These are phyloP conservation scores for Garrulus glandarius DNA, from an alignment of 2,797 vertebrate genomes.

Conservation along the genomic window DNA sequence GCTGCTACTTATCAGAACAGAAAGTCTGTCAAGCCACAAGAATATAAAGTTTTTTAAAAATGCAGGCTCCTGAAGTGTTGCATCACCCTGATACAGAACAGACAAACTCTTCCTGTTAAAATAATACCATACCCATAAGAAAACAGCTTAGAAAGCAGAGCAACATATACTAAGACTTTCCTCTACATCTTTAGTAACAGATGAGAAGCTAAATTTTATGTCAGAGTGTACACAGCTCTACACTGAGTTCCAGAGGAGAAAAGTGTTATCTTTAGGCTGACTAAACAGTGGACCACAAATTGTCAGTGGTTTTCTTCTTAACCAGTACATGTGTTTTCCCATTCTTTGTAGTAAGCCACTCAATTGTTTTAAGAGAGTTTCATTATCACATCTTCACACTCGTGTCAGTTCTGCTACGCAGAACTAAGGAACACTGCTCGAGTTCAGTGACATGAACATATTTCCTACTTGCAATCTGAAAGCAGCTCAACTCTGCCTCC, in stretches of 20 bases:
- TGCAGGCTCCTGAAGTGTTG: neutral
- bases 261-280: neutral
- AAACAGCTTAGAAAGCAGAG: neutral
- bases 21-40: neutral
- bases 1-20: neutral
- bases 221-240: neutral
- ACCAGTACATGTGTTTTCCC: neutral
- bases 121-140: neutral
- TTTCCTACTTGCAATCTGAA: neutral
- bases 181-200: neutral
- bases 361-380: neutral
- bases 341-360: neutral
- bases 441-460: neutral
- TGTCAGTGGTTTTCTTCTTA: neutral
- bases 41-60: neutral
- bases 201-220: neutral
- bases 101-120: neutral
- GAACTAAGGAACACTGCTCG: neutral
- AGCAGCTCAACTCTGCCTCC: slow-evolving; percentile 59
- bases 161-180: neutral
- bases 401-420: neutral
- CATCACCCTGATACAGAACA: neutral
- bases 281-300: neutral
- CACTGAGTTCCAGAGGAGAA: neutral
- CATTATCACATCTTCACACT: neutral